Evolutionary conservation across 2,113 vertebrate species (phyloP), one percentile per base, ranked within the genome.

Genomic region (Cyprichromis sp.): DNA sequence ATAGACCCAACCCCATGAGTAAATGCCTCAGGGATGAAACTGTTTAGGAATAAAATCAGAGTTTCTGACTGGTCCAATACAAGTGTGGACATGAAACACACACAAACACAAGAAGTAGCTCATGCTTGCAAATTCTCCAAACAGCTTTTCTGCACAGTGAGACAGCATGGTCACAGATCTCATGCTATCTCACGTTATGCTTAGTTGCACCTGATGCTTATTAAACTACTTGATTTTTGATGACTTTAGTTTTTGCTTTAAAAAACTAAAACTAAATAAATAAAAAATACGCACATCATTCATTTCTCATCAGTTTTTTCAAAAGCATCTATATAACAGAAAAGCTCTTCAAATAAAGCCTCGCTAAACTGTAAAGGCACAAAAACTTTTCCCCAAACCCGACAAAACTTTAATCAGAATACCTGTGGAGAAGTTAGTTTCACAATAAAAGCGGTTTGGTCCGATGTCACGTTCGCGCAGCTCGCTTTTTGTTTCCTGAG

Each of bases 151-250:
- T 29, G 40, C 21, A 47, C 21, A 29, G 13, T 26, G 68, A 40
- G n/a, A 9, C 66, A 42, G 12, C 5, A 6, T 9, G 36, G n/a
- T 40, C n/a, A 71, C 63, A 42, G 36, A 71, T 42, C 38, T 42
- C 66, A 42, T n/a, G 63, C 63, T 3, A 38, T 26, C 66, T 0
- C 36, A 71, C 34, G 0, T 24, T 6, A 16, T 16, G 38, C 38
- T 71, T 71, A 71, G 59, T 63, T 63, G 59, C 31, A 42, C 34
- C 36, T 24, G 38, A 42, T 71, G 38, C 66, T 16, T 71, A 26
- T 24, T 7, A 71, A 71, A 71, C 7, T 1, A 42, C 1, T 42
- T 3, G 12, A 42, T 71, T 71, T 68, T 42, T 40, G 11, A 21
- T 73, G 2, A 76, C 34, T 47, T 76, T 76, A 0, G 21, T 11